These are phyloP conservation scores for Nesoenas mayeri DNA, from an alignment of 2,113 vertebrate genomes.

Conservation along the genomic window DNA sequence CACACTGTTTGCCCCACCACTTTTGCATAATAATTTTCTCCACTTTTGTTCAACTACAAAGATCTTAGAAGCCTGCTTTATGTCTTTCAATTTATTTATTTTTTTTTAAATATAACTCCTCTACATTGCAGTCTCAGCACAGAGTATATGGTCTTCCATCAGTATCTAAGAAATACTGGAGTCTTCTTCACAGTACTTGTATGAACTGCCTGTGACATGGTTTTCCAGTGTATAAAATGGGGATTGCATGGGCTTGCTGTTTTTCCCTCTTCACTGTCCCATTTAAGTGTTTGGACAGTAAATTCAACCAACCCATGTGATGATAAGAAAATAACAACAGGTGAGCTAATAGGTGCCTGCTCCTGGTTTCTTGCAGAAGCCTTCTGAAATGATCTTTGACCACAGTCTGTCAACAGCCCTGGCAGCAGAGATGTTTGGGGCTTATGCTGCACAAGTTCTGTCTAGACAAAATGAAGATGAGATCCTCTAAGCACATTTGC, in stretches of 20 bases:
- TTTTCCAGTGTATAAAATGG: neutral
- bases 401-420: neutral
- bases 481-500: neutral
- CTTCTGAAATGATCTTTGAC: neutral
- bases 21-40: neutral
- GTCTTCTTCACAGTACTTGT: neutral
- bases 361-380: neutral
- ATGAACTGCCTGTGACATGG: accelerated
- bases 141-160: neutral
- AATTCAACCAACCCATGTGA: neutral
- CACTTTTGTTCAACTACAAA: neutral
- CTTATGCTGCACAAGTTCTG: neutral
- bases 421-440: neutral
- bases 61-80: neutral
- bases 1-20: neutral
- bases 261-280: neutral
- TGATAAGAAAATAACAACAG: neutral
- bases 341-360: neutral
- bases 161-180: neutral
- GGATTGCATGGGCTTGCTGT: neutral
- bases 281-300: neutral
- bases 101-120: neutral
- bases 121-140: neutral
- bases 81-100: neutral
- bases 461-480: neutral